Percentiles rank a stretch among this genome's conserved stretches.
These are phyloP conservation scores for Caenorhabditis auriculariae DNA, from an alignment of 2,888 invertebrate species.

Conservation along the genomic window DNA sequence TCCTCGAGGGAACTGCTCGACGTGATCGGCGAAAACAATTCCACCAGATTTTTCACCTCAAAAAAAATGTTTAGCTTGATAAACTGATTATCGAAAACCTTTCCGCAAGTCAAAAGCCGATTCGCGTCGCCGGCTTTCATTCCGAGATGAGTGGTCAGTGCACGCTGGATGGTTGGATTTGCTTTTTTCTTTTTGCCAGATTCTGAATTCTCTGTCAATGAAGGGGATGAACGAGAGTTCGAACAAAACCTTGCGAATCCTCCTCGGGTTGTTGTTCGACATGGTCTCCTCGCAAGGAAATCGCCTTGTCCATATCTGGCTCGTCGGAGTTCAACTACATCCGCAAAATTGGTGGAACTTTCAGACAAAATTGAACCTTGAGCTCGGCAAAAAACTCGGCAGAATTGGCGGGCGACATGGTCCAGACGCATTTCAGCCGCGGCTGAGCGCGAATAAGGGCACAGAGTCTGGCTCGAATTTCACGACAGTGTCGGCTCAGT, in stretches of 20 bases:
- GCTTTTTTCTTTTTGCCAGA: conserved; percentile 27
- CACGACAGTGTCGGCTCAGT: conserved; percentile 52
- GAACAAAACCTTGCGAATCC: conserved; percentile 1
- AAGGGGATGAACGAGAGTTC: background rate
- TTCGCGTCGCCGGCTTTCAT: conserved; percentile 16
- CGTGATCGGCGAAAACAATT: conserved; percentile 9
- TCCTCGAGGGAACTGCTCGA: background rate
- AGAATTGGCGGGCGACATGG: conserved; percentile 90
- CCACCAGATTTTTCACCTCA: conserved; percentile 16
- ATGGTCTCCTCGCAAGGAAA: conserved; percentile 36
- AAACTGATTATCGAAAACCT: background rate
- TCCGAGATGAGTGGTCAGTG: conserved; percentile 20
- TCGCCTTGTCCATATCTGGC: conserved; percentile 40
- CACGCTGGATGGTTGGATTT: conserved; percentile 34
- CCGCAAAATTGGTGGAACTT: no score
- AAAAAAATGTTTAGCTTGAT: background rate
- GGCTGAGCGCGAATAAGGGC: conserved; percentile 94
- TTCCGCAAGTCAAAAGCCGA: conserved; percentile 11
- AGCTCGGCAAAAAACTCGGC: conserved; percentile 93
- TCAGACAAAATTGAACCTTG: conserved; percentile 71
- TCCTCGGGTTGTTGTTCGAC: conserved; percentile 12
- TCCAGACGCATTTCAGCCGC: conserved; percentile 88
- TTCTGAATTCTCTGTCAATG: conserved; percentile 8
- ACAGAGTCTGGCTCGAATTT: conserved; percentile 70
- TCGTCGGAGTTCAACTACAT: conserved; percentile 36